Evolutionary conservation across 2,888 invertebrate genomes (phyloP), one percentile per base, ranked within the genome.

Genomic region (Trilocha varians): DNA sequence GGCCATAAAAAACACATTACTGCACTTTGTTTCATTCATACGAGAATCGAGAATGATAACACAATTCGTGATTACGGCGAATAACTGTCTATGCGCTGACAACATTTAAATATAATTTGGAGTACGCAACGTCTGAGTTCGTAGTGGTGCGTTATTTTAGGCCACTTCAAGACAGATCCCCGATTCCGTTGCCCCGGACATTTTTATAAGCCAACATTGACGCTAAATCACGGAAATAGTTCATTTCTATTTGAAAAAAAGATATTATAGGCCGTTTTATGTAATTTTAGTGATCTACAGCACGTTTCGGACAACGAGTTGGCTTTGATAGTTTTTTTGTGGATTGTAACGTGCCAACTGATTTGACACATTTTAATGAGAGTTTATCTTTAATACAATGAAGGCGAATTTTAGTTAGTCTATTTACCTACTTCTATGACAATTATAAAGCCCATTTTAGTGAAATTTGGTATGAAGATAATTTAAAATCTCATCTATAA

Each of bases 221-320:
- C 70, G 53, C 82, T 76, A 83, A 82, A 83, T 84, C 78, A 80
- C 62, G 55, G 55, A 62, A 77, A 83, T 76, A 68, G 78, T 62
- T 72, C 59, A 74, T 75, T 73, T 57, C 69, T 74, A 78, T 78
- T 76, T 66, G 78, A 76, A 75, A 78, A 82, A 80, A 78, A 74
- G 70, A 71, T 71, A 75, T 83, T 82, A 84, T 82, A 71, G 77
- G 59, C 71, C 64, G 74, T 83, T 82, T 65, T 50, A 66, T 73
- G 70, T 75, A 73, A 79, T 83, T 78, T 70, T 56, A 62, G 57
- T 82, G 77, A 83, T 72, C 59, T 78, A 83, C 59, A 76, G 63
- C 57, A 57, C 62, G 57, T 64, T 77, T 74, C 65, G 56, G 62
- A 59, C 55, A 63, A 61, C 64, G 47, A 53, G 60, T 63, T 65